A percentile compares a stretch with the other conserved stretches of the same genome.
Conservation (phyloP, 1,140 invertebrate genomes). For the Drosophila guanche region DNA sequence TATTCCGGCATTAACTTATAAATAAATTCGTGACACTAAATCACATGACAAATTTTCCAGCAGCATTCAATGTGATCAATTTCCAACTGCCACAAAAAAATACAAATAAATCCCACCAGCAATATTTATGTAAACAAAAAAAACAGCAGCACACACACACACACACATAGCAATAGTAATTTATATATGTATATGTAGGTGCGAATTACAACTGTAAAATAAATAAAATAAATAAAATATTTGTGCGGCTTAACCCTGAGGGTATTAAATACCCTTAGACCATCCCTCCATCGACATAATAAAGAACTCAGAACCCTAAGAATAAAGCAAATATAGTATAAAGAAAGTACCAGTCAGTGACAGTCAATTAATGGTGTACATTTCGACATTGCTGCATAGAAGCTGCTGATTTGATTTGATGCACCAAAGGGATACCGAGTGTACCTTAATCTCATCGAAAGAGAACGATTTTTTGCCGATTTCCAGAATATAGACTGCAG, state of each 20-base stretch:
- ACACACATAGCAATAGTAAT: conserved; percentile 29
- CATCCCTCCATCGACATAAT: too few species aligned
- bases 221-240: conserved; percentile 57
- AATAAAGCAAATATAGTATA: conserved; percentile 46
- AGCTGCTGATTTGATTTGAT: too few species aligned
- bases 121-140: conserved; percentile 6
- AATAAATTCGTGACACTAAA: conserved; percentile 61
- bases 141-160: conserved; percentile 12
- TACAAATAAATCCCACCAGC: conserved; percentile 21
- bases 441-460: too few species aligned
- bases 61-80: conserved; percentile 52
- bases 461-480: too few species aligned
- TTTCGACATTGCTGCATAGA: too few species aligned
- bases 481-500: too few species aligned
- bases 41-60: conserved; percentile 53
- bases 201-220: conserved; percentile 38
- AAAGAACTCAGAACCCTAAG: conserved; percentile 14
- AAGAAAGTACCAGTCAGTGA: too few species aligned
- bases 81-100: conserved; percentile 37
- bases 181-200: conserved; percentile 12
- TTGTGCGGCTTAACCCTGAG: conserved; percentile 39
- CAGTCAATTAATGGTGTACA: too few species aligned
- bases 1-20: conserved; percentile 56
- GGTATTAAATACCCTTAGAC: background rate
- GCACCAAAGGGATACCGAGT: too few species aligned